Conservation (phyloP, 2,797 vertebrate genomes). For the Sebastes kiyomatsui region DNA sequence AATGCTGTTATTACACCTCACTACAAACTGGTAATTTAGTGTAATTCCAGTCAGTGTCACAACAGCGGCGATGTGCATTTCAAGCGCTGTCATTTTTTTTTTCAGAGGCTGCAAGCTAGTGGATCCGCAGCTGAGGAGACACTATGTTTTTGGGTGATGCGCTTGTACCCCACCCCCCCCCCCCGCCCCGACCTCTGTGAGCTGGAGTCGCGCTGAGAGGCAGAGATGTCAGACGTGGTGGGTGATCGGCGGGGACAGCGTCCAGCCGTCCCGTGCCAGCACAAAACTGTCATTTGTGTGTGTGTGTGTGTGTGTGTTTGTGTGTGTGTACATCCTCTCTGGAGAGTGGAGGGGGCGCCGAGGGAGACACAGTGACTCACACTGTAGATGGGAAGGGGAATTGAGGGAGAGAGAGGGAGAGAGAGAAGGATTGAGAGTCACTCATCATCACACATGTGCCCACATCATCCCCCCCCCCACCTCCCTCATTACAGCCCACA, state of each 20-base stretch:
- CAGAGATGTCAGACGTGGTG: slow-evolving; percentile 52
- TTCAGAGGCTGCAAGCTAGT: neutral
- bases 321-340: slow-evolving; percentile 5
- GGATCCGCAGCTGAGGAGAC: slow-evolving; percentile 8
- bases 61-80: slow-evolving; percentile 58
- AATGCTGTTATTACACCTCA: slow-evolving; percentile 56
- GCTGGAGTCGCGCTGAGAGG: slow-evolving; percentile 47
- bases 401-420: neutral
- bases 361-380: slow-evolving; percentile 53
- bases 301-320: neutral
- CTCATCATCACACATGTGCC: slow-evolving; percentile 53
- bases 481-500: slow-evolving; percentile 50
- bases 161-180: neutral
- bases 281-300: slow-evolving; percentile 28
- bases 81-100: slow-evolving; percentile 41
- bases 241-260: slow-evolving; percentile 51
- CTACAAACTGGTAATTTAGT: slow-evolving; percentile 61
- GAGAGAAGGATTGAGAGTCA: slow-evolving; percentile 49
- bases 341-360: neutral
- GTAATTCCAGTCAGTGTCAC: slow-evolving; percentile 71
- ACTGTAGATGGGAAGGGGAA: slow-evolving; percentile 20
- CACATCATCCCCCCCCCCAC: slow-evolving; percentile 34
- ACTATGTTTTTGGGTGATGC: neutral
- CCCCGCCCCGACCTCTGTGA: slow-evolving; percentile 20
- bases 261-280: slow-evolving; percentile 54